phyloP scores from a whole-genome alignment of 2,888 invertebrate genomes.

The Blastobasis lacticolella region DNA sequence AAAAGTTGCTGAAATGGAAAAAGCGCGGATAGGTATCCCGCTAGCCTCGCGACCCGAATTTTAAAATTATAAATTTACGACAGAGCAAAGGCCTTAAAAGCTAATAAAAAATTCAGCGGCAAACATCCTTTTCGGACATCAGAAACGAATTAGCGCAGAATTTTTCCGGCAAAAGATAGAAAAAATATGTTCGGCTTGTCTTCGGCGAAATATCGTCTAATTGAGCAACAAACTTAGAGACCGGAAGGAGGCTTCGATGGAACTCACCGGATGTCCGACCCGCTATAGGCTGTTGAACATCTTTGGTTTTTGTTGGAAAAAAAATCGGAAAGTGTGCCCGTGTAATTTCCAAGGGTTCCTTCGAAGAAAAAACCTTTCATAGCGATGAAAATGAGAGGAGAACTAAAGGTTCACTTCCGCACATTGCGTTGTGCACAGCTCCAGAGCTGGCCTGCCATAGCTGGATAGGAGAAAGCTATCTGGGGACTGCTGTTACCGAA shows the following conservation, averaged over 20 bases:
- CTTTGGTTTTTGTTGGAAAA: conserved; percentile 6
- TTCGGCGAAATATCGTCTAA: conserved; percentile 33
- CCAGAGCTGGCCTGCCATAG: too few species aligned
- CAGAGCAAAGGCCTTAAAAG: background rate
- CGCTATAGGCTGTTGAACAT: conserved; percentile 6
- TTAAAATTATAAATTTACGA: too few species aligned
- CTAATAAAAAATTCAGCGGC: conserved; percentile 24
- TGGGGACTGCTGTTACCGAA: too few species aligned
- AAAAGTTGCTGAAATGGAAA: too few species aligned
- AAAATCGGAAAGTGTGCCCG: background rate
- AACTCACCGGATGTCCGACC: conserved; percentile 45
- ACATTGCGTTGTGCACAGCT: too few species aligned
- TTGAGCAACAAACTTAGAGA: conserved; percentile 37
- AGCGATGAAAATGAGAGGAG: too few species aligned
- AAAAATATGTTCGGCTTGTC: conserved; percentile 19
- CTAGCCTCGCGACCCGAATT: too few species aligned
- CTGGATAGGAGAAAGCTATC: too few species aligned
- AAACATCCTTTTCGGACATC: conserved; percentile 15
- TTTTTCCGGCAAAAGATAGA: conserved; percentile 1
- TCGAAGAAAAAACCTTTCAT: too few species aligned
- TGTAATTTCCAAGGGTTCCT: too few species aligned
- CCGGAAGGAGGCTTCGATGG: conserved; percentile 26
- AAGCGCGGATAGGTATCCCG: too few species aligned
- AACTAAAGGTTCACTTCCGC: too few species aligned
- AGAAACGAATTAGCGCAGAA: conserved; percentile 25